These are phyloP conservation scores for Volucella inflata DNA, from an alignment of 2,888 invertebrate genomes.

Conservation along the genomic window DNA sequence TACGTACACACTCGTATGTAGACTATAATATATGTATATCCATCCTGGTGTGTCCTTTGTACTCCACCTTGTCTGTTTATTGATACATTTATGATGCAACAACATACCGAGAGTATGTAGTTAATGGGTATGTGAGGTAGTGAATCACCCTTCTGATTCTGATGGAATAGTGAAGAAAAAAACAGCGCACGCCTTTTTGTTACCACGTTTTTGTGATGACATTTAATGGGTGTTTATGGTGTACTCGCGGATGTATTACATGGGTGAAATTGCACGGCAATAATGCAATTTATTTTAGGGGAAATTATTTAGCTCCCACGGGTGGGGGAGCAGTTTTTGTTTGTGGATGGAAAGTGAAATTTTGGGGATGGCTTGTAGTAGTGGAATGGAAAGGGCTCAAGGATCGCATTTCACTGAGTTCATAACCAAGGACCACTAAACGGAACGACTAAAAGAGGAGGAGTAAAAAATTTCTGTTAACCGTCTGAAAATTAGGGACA, in stretches of 20 bases:
- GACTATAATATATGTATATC: too few species aligned
- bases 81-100: slow-evolving; percentile 73
- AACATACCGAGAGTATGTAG: slow-evolving; percentile 55
- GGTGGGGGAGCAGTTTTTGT: slow-evolving; percentile 7
- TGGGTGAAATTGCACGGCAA: slow-evolving; percentile 67
- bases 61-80: slow-evolving; percentile 72
- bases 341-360: not conserved
- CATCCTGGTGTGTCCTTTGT: too few species aligned
- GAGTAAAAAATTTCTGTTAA: too few species aligned
- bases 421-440: too few species aligned
- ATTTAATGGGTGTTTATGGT: slow-evolving; percentile 67
- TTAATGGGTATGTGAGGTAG: slow-evolving; percentile 41
- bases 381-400: not conserved
- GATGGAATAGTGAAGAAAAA: not conserved
- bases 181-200: slow-evolving; percentile 19
- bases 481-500: too few species aligned
- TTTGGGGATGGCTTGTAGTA: not conserved
- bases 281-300: slow-evolving; percentile 67
- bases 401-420: too few species aligned
- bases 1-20: too few species aligned
- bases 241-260: slow-evolving; percentile 69
- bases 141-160: slow-evolving; percentile 40
- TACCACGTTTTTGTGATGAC: slow-evolving; percentile 47
- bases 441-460: too few species aligned
- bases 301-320: slow-evolving; percentile 39